phyloP scores from a whole-genome alignment of 2,888 invertebrate genomes.

The Meandrusa payeni region DNA sequence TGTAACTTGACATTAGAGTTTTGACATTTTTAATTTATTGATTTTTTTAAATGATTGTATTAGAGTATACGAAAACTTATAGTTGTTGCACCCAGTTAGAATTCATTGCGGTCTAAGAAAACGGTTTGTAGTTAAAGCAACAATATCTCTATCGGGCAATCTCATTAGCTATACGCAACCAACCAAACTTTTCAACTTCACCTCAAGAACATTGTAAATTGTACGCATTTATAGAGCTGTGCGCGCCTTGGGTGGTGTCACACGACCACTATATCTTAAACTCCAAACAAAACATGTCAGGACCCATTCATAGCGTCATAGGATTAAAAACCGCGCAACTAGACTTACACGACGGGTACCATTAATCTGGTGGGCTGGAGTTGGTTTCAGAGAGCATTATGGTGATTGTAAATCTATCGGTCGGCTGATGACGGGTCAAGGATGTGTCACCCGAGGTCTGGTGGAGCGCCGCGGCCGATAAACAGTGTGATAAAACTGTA shows the following conservation, averaged over 20 bases:
- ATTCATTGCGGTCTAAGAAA: too few species aligned
- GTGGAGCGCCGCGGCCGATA: constrained; percentile 24
- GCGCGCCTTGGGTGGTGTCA: constrained; percentile 65
- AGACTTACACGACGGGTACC: not conserved
- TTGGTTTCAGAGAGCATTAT: constrained; percentile 68
- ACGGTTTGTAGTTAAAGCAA: too few species aligned
- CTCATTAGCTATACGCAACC: constrained; percentile 56
- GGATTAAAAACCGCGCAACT: constrained; percentile 17
- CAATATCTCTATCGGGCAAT: constrained; percentile 42
- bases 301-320: constrained; percentile 12
- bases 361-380: constrained; percentile 35
- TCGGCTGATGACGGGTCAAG: constrained; percentile 63
- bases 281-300: constrained; percentile 17
- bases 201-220: constrained; percentile 69
- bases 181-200: constrained; percentile 68
- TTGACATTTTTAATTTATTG: too few species aligned
- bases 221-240: constrained; percentile 67
- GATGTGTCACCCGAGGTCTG: constrained; percentile 36
- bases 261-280: constrained; percentile 22
- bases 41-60: too few species aligned
- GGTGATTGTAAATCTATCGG: constrained; percentile 67
- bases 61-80: too few species aligned
- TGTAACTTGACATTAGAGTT: too few species aligned
- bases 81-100: too few species aligned
- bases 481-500: constrained; percentile 28